A percentile compares a stretch with the other conserved stretches of the same genome.
Conservation (phyloP, 2,888 invertebrate genomes). For the Aleiodes alternator region DNA sequence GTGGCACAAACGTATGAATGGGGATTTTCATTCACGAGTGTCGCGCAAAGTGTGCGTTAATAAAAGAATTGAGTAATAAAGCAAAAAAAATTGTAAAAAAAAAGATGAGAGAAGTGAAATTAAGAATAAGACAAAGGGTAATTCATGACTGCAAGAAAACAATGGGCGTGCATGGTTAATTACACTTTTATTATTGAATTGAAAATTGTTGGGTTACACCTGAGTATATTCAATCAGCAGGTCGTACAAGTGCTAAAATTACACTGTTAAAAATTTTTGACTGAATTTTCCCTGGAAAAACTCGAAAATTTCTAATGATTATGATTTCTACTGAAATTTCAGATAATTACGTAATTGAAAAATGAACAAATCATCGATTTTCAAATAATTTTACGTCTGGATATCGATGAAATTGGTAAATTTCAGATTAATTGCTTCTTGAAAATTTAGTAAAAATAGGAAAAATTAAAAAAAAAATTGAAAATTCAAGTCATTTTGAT, state of each 20-base stretch:
- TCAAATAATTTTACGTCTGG: no score
- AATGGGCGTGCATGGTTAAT: constrained; percentile 9
- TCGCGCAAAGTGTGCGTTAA: constrained; percentile 11
- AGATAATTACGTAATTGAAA: no score
- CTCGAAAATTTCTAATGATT: no score
- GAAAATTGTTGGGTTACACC: constrained; percentile 2
- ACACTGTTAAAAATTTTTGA: no score
- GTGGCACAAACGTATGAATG: constrained; percentile 63
- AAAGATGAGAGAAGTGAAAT: background rate
- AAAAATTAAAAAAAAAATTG: no score
- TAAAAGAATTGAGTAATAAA: constrained; percentile 8
- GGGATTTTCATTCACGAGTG: constrained; percentile 64
- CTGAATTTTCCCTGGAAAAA: no score
- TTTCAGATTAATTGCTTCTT: no score
- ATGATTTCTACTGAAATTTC: no score
- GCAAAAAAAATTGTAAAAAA: background rate
- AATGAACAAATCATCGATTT: no score
- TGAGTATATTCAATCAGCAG: constrained; percentile 7
- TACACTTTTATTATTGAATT: background rate
- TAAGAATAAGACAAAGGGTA: constrained; percentile 1
- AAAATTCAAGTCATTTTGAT: no score
- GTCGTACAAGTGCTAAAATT: background rate
- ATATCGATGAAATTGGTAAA: no score
- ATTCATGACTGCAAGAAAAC: constrained; percentile 8
- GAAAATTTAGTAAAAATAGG: no score